Evolutionary conservation across 2,113 vertebrate genomes (phyloP).

Genomic region (Malurus melanocephalus): DNA sequence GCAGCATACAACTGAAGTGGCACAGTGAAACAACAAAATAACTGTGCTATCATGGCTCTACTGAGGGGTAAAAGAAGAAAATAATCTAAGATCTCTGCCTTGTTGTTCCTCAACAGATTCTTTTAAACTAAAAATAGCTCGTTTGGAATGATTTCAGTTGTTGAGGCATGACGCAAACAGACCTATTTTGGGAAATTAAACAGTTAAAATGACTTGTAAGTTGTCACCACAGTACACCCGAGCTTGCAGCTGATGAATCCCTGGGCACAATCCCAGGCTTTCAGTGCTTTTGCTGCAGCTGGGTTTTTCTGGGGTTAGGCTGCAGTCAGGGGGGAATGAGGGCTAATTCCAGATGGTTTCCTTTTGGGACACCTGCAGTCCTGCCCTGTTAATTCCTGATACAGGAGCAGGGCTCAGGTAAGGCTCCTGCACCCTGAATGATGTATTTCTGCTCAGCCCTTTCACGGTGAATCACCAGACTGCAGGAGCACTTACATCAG

Average conservation of each 20-base stretch:
- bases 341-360: neutral
- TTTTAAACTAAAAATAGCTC: constrained; percentile 5
- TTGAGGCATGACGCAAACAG: neutral
- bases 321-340: neutral
- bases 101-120: neutral
- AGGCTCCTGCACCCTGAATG: neutral
- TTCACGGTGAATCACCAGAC: neutral
- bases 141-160: neutral
- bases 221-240: neutral
- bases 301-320: neutral
- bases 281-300: neutral
- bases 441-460: neutral
- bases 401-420: neutral
- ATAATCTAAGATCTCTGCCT: neutral
- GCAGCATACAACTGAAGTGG: neutral
- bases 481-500: neutral
- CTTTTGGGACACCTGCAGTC: neutral
- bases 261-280: neutral
- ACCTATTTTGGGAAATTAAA: neutral
- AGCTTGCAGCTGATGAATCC: neutral
- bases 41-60: neutral
- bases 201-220: neutral
- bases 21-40: neutral
- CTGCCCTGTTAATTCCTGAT: neutral
- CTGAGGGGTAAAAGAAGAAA: neutral